These are phyloP conservation scores for Drosophila sulfurigaster DNA, from an alignment of 1,140 invertebrate genomes.

Conservation along the genomic window DNA sequence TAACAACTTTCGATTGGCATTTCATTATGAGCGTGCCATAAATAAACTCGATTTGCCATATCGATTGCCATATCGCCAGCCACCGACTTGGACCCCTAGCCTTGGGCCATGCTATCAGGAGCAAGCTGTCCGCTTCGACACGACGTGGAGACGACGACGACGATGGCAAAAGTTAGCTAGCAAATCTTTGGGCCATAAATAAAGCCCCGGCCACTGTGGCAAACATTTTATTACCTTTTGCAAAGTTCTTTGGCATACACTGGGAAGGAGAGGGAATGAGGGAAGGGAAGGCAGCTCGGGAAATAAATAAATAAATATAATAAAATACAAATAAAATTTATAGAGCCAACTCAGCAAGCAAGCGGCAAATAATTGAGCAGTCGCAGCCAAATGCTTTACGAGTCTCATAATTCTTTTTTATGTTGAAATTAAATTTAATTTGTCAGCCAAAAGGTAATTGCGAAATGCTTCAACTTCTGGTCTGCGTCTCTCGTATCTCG, in stretches of 20 bases:
- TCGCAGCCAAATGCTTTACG: slow-evolving; percentile 46
- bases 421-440: slow-evolving; percentile 66
- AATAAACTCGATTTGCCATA: slow-evolving; percentile 69
- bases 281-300: background rate
- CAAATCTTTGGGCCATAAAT: slow-evolving; percentile 71
- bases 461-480: slow-evolving; percentile 31
- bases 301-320: slow-evolving; percentile 46
- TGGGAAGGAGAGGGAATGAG: background rate
- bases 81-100: background rate
- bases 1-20: slow-evolving; percentile 76
- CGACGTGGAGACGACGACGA: background rate
- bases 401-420: slow-evolving; percentile 60
- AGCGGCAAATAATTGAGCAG: slow-evolving; percentile 67
- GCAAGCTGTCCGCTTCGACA: slow-evolving; percentile 46
- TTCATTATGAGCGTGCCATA: slow-evolving; percentile 71
- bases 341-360: slow-evolving; percentile 46
- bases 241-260: slow-evolving; percentile 26
- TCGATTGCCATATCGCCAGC: background rate
- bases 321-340: slow-evolving; percentile 73
- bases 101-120: slow-evolving; percentile 56
- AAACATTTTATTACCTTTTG: slow-evolving; percentile 69
- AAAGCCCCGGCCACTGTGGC: slow-evolving; percentile 36
- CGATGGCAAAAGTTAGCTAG: slow-evolving; percentile 26
- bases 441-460: slow-evolving; percentile 54
- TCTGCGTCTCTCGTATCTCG: background rate